These are phyloP conservation scores for Neuroterus valhalla DNA, from an alignment of 1,140 invertebrate genomes.

Conservation along the genomic window DNA sequence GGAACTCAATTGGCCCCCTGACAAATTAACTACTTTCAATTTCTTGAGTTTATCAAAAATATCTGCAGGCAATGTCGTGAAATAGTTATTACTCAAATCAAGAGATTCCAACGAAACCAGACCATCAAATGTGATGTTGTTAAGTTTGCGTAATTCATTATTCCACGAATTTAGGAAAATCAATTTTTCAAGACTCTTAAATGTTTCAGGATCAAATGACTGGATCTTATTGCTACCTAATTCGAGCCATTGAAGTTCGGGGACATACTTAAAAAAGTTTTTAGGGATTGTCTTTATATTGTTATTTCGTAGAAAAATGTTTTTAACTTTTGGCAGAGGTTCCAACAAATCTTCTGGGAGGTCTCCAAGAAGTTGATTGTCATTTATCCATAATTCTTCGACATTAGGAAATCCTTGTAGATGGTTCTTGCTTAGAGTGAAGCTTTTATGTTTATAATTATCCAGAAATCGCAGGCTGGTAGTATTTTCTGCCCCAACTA, in stretches of 20 bases:
- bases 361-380: conserved; percentile 72
- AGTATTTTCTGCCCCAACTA: conserved; percentile 66
- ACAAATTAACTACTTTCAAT: conserved; percentile 33
- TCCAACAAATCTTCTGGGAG: conserved; percentile 78
- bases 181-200: conserved; percentile 47
- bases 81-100: conserved; percentile 35
- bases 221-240: conserved; percentile 52
- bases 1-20: conserved; percentile 24
- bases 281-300: conserved; percentile 75
- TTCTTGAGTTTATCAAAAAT: conserved; percentile 37
- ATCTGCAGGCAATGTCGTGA: conserved; percentile 32
- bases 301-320: conserved; percentile 78
- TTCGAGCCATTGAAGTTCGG: conserved; percentile 33
- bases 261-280: conserved; percentile 72
- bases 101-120: conserved; percentile 31
- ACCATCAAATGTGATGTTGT: conserved; percentile 27
- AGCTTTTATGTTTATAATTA: no score
- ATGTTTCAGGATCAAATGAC: conserved; percentile 43
- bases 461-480: no score
- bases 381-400: conserved; percentile 70
- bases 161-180: conserved; percentile 52
- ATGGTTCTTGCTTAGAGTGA: conserved; percentile 66
- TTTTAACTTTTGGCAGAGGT: conserved; percentile 76
- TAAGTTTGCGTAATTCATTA: conserved; percentile 32
- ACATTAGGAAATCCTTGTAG: conserved; percentile 74